Base-by-base conservation (phyloP, 2,797 vertebrate genomes). In the Lophius americanus region DNA sequence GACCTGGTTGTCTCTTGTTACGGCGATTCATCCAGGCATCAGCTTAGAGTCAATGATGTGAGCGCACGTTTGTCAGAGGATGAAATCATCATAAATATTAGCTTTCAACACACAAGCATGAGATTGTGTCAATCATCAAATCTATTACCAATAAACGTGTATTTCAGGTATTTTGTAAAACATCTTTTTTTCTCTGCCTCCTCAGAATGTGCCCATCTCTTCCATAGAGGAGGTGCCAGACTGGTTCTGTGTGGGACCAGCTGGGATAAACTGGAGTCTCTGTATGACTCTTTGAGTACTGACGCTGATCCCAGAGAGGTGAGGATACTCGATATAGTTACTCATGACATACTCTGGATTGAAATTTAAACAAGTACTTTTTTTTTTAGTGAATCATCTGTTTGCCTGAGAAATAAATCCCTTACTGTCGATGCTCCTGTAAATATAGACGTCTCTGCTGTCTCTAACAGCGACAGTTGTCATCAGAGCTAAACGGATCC, bases 211-310 rank as follows among this genome's bases (percentile, higher is more conserved):
- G 94, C 97, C 61, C 93, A 89, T 9, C 91, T 96, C 68, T 96
- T 99, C 86, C 97, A 99, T 5, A 68, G 91, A 12, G 95, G 94
- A 2, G 98, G 98, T 12, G 96, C 96, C 12, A 95, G 97, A 55
- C 91, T 99, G 64, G 93, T 99, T 76, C 79, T 99, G 23, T 97
- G 98, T 73, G 97, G 97, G 8, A 95, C 92, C 9, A 94, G 88
- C 51, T 96, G 95, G 96, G 96, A 99, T 61, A 95, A 96, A 48
- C 88, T 99, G 47, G 95, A 99, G 89, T 94, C 89, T 38, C 90
- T 99, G 37, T 92, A 94, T 11, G 95, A 97, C 36, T 88, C 94
- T 52, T 85, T 99, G 83, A 94, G 92, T 12, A 93, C 77, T 0
- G 92, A 91, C 10, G 92, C 95, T 51, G 96, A 99, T 75, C 96